Conservation (phyloP, 2,113 vertebrate species). For the Paradoxurus hermaphroditus region DNA sequence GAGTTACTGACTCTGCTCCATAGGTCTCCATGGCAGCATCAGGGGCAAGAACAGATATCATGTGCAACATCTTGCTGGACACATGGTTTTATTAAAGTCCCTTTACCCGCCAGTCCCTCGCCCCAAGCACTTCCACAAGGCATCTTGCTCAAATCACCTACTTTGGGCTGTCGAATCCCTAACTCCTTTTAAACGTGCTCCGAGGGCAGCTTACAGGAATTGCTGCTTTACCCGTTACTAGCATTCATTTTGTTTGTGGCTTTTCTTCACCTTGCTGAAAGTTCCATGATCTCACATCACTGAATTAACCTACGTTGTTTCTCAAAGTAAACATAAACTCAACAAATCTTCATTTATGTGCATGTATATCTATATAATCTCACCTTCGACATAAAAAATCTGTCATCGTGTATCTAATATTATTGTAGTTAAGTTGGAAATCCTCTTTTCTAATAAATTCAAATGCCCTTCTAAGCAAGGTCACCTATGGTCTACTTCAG, state of each 20-base stretch:
- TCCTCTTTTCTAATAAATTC: background rate
- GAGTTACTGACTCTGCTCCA: background rate
- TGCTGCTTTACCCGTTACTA: background rate
- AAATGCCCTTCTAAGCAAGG: background rate
- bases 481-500: background rate
- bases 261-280: background rate
- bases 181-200: background rate
- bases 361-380: background rate
- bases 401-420: background rate
- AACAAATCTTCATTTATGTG: background rate
- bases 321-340: background rate
- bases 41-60: background rate
- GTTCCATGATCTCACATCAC: background rate
- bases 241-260: background rate
- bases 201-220: background rate
- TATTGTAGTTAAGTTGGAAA: background rate
- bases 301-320: background rate
- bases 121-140: rapidly evolving
- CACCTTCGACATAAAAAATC: background rate
- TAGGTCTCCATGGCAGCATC: background rate
- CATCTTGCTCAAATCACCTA: background rate
- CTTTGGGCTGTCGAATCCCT: background rate
- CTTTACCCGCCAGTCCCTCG: background rate
- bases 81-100: background rate
- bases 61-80: rapidly evolving